Base-by-base conservation (phyloP, 2,797 vertebrate genomes). In the Falco peregrinus region DNA sequence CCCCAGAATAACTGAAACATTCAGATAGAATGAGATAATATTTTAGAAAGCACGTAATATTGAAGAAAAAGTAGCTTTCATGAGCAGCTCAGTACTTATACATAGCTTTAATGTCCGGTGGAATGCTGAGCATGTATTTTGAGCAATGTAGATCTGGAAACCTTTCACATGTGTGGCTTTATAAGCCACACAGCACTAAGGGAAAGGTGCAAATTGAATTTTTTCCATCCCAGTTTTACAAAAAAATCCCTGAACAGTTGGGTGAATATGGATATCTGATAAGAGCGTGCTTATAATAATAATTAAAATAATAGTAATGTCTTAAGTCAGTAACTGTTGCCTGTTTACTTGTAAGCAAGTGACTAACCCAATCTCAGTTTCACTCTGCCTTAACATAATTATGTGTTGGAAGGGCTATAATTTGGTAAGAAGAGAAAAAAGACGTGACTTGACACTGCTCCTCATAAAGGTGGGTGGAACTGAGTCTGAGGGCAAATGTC, bases 331-430 rank as follows among this genome's bases (percentile, higher is more conserved):
- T 92, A 89, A 60, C 63, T 80, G 13, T 68, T 92, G 63, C 59
- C 82, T 95, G 69, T 97, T 97, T 97, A 91, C 89, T 96, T 73
- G 77, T 96, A 93, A 95, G 93, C 91, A 95, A 88, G 89, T 85
- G 75, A 93, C 91, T 96, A 96, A 91, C 61, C 41, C 57, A 54
- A 57, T 93, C 80, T 88, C 33, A 89, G 86, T 92, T 96, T 96
- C 54, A 2, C 28, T 81, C 83, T 95, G 60, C 78, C 33, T 84
- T 87, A 88, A 70, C n/a, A 47, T 90, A 95, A 93, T 94, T 94
- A 91, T 56, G 93, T 83, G 70, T 93, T 90, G 82, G 90, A 97
- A 96, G 75, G 85, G 75, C 71, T 97, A 11, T 92, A 96, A 95
- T 95, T 96, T 96, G 79, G 69, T 93, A 96, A 51, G 89, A 92